Evolutionary conservation across 2,797 vertebrate species (phyloP), one percentile per base, ranked within the genome.

Genomic region (Tinamus major): DNA sequence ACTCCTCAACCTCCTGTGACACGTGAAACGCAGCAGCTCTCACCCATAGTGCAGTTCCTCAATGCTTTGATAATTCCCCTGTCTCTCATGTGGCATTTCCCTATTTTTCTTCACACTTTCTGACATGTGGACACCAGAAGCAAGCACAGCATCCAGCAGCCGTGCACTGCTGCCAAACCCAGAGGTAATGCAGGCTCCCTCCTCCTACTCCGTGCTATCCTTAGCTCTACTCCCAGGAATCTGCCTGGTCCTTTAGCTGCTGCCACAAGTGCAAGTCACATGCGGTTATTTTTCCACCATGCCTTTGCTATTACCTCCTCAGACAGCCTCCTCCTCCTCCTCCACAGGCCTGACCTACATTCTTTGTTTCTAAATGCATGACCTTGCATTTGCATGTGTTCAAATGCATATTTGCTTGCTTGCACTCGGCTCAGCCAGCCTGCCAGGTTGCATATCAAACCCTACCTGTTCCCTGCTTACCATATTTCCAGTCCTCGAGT

Each of bases 151-250:
- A 87, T 46, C 69, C 77, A 46, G 82, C 85, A 94, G 79, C 74
- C 76, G 74, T 72, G 44, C 56, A n/a, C 27, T 78, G 76, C 68
- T 23, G 67, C 77, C 86, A 94, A 88, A 81, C 37, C 26, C 1
- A 0, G 87, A 83, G 82, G 92, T 81, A 89, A 48, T 4, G 26
- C 56, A 91, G 44, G 74, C 90, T 88, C 85, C 83, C 63, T 41
- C 33, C 95, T 96, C 95, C 91, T 35, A 92, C 94, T 76, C 70
- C 83, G 85, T 95, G 1, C 94, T 92, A 92, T 88, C 90, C 91
- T 94, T 94, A 94, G 94, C 74, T 39, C 3, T 2, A 65, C 2
- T 58, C 55, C n/a, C 27, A 16, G 49, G 55, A 94, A 90, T 68
- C 65, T 58, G 41, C 48, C 84, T 91, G 89, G 79, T 83, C 81